A percentile compares a stretch with the other conserved stretches of the same genome.
phyloP scores from a whole-genome alignment of 2,888 invertebrate genomes.

The Prenolepis imparis region DNA sequence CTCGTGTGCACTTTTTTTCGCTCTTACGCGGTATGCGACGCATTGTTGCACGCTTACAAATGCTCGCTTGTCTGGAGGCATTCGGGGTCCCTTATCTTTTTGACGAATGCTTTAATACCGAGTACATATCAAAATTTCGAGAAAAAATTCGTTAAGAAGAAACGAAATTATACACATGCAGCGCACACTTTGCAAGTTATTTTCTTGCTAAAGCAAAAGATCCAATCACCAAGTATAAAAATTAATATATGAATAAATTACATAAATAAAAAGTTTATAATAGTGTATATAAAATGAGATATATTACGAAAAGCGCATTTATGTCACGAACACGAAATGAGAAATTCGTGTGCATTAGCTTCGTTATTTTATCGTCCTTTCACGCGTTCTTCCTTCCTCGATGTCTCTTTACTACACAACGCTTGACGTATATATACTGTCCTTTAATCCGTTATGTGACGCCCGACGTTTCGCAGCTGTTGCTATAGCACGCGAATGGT shows the following conservation, averaged over 20 bases:
- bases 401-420: constrained; percentile 12
- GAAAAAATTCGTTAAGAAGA: not conserved
- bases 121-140: constrained; percentile 12
- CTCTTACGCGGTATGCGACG: constrained; percentile 8
- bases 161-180: not conserved
- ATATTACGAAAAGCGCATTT: not conserved
- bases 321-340: constrained; percentile 7
- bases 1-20: constrained; percentile 2
- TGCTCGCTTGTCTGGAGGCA: constrained; percentile 14
- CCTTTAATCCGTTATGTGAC: constrained; percentile 64
- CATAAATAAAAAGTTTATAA: not conserved
- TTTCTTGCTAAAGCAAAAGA: not conserved
- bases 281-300: not conserved
- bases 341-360: not conserved
- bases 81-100: not conserved
- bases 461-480: constrained; percentile 55
- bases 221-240: not conserved
- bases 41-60: constrained; percentile 35
- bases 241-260: not conserved
- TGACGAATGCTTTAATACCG: constrained; percentile 5
- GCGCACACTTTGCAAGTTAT: not conserved
- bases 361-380: constrained; percentile 33
- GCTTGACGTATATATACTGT: constrained; percentile 54
- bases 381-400: constrained; percentile 20
- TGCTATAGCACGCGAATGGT: constrained; percentile 48